These are phyloP conservation scores for Eospalax fontanierii DNA, from an alignment of 2,797 vertebrate genomes.

Conservation along the genomic window DNA sequence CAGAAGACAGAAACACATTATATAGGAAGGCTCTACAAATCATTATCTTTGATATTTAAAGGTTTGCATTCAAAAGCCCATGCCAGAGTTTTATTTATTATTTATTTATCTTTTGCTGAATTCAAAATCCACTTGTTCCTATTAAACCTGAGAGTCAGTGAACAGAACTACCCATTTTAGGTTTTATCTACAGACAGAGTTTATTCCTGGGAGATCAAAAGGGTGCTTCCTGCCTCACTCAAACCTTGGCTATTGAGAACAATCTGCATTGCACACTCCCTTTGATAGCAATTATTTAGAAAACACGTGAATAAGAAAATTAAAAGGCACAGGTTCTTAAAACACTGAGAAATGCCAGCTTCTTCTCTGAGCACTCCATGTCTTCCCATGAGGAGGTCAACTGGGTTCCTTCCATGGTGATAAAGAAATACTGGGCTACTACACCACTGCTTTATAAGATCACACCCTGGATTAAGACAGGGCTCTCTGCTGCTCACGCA, in stretches of 20 bases:
- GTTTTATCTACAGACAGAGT: constrained; percentile 89
- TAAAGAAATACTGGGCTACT: neutral
- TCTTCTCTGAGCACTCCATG: neutral
- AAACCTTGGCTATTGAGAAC: constrained; percentile 87
- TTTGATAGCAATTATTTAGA: constrained; percentile 86
- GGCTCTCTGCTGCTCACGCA: neutral
- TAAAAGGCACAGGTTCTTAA: constrained; percentile 39
- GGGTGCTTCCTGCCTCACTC: constrained; percentile 88
- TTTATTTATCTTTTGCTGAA: constrained; percentile 86
- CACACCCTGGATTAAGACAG: neutral
- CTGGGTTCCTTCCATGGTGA: constrained; percentile 51
- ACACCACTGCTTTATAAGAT: neutral
- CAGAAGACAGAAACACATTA: constrained; percentile 91
- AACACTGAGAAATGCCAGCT: constrained; percentile 67
- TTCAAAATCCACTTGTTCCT: constrained; percentile 86
- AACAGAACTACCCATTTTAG: constrained; percentile 89
- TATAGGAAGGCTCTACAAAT: constrained; percentile 88
- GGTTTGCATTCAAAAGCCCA: constrained; percentile 88
- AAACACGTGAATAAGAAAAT: constrained; percentile 83
- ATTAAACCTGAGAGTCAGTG: constrained; percentile 88
- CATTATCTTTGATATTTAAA: constrained; percentile 92
- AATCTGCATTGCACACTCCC: constrained; percentile 83
- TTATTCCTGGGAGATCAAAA: constrained; percentile 91
- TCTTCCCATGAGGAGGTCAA: neutral
- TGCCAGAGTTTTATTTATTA: constrained; percentile 82